A percentile compares a stretch with the other conserved stretches of the same genome.
These are phyloP conservation scores for Plectropomus leopardus DNA, from an alignment of 2,113 vertebrate genomes.

Conservation along the genomic window DNA sequence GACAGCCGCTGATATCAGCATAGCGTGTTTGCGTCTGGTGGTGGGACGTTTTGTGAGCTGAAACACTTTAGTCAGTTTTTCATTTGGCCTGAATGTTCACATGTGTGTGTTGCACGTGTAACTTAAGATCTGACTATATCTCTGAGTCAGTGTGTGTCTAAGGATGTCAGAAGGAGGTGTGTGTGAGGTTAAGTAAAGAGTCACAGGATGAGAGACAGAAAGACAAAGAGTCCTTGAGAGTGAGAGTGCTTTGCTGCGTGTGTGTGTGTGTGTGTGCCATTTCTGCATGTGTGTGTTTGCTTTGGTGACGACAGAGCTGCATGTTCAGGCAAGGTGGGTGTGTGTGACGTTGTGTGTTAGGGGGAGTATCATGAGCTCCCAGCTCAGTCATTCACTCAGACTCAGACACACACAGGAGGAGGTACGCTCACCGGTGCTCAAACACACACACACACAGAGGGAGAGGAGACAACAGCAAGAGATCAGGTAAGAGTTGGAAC, in stretches of 20 bases:
- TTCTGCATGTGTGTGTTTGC: conserved; percentile 26
- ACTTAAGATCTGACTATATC: neutral
- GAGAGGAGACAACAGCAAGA: conserved; percentile 18
- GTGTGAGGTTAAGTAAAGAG: conserved; percentile 5
- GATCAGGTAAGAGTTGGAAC: conserved; percentile 54
- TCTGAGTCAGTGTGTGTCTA: conserved; percentile 19
- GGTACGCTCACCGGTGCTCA: neutral
- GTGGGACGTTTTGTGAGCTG: neutral
- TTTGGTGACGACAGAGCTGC: conserved; percentile 46
- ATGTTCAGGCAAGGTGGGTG: conserved; percentile 60
- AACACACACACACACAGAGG: conserved; percentile 3
- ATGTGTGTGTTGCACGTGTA: neutral
- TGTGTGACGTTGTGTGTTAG: conserved; percentile 51
- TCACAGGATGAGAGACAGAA: neutral
- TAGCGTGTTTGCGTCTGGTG: neutral
- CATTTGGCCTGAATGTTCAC: neutral
- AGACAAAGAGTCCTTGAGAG: conserved; percentile 39
- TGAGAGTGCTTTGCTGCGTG: conserved; percentile 8
- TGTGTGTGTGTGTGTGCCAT: conserved; percentile 24
- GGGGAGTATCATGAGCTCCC: conserved; percentile 47
- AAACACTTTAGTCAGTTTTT: neutral
- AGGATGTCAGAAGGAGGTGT: conserved; percentile 9
- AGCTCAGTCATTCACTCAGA: conserved; percentile 48
- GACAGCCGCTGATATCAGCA: conserved; percentile 14
- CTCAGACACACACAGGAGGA: conserved; percentile 2